A percentile compares a stretch with the other conserved stretches of the same genome.
phyloP scores from a whole-genome alignment of 2,797 vertebrate species.

The Urosaurus nigricauda region DNA sequence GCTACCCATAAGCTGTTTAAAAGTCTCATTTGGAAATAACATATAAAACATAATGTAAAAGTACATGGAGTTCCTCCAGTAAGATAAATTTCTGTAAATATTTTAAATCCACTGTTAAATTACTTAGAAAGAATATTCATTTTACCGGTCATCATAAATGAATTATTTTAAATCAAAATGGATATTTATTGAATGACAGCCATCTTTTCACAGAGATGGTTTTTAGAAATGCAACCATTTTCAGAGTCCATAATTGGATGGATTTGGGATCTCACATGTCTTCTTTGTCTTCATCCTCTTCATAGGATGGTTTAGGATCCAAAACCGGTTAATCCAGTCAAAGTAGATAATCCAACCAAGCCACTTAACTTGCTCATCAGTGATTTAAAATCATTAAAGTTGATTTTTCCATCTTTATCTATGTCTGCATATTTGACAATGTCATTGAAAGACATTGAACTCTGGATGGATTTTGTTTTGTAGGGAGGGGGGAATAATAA shows the following conservation, averaged over 20 bases:
- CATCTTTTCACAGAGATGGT: neutral
- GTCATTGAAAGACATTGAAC: conserved; percentile 68
- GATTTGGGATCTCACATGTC: neutral
- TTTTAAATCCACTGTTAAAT: conserved; percentile 2
- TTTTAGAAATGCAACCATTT: conserved; percentile 13
- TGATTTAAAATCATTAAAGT: conserved; percentile 68
- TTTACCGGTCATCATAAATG: neutral
- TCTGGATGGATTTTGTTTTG: conserved; percentile 57
- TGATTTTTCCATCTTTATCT: conserved; percentile 71
- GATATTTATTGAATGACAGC: conserved; percentile 63
- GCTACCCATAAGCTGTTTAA: neutral
- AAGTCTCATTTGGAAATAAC: neutral
- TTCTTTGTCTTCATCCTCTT: conserved; percentile 22
- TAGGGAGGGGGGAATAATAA: neutral
- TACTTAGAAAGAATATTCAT: conserved; percentile 6
- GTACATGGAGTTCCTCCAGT: neutral
- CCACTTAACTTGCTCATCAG: conserved; percentile 49
- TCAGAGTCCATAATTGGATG: conserved; percentile 43
- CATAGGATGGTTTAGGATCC: conserved; percentile 56
- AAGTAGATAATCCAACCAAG: conserved; percentile 6
- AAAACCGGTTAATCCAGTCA: conserved; percentile 27
- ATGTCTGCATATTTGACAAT: conserved; percentile 66
- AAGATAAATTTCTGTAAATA: neutral
- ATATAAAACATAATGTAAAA: too few relatives aligned
- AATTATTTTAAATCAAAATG: conserved; percentile 44